Conservation (phyloP, 2,797 vertebrate species). For the Crenuchus spilurus region DNA sequence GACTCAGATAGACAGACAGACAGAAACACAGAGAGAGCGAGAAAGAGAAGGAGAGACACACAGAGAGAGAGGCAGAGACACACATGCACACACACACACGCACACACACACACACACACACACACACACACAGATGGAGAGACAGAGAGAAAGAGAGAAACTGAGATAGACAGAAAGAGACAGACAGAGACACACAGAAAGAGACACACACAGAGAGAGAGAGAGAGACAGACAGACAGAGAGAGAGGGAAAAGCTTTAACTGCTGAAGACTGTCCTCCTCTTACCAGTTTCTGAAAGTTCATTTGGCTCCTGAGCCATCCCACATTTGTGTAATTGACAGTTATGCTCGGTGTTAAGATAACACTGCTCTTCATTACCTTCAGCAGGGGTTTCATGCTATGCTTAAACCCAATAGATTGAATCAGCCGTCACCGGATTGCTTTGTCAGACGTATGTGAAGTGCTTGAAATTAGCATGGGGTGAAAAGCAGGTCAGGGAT, state of each 20-base stretch:
- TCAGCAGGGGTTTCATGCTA: slow-evolving; percentile 60
- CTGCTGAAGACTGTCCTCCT: slow-evolving; percentile 44
- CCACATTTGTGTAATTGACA: slow-evolving; percentile 66
- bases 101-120: no score
- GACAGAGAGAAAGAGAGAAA: no score
- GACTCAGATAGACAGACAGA: slow-evolving; percentile 48
- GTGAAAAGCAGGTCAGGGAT: slow-evolving; percentile 26
- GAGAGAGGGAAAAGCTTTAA: slow-evolving; percentile 58
- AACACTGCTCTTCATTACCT: slow-evolving; percentile 50
- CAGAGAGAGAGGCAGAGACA: slow-evolving; percentile 60
- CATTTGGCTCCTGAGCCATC: slow-evolving; percentile 62
- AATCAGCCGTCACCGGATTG: slow-evolving; percentile 47
- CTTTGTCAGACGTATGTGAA: slow-evolving; percentile 32
- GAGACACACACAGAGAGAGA: slow-evolving; percentile 18
- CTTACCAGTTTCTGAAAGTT: slow-evolving; percentile 60
- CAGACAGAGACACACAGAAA: no score
- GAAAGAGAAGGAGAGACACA: slow-evolving; percentile 50
- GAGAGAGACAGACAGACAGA: slow-evolving; percentile 55
- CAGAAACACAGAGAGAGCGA: slow-evolving; percentile 58
- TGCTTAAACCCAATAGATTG: slow-evolving; percentile 54
- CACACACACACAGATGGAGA: slow-evolving; percentile 52
- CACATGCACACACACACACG: no score
- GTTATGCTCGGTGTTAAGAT: slow-evolving; percentile 62
- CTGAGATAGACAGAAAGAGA: no score
- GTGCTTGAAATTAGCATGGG: slow-evolving; percentile 33